Percentiles rank a stretch among this genome's conserved stretches.
These are phyloP conservation scores for Drosophila phalerata DNA, from an alignment of 2,888 invertebrate genomes.

Conservation along the genomic window DNA sequence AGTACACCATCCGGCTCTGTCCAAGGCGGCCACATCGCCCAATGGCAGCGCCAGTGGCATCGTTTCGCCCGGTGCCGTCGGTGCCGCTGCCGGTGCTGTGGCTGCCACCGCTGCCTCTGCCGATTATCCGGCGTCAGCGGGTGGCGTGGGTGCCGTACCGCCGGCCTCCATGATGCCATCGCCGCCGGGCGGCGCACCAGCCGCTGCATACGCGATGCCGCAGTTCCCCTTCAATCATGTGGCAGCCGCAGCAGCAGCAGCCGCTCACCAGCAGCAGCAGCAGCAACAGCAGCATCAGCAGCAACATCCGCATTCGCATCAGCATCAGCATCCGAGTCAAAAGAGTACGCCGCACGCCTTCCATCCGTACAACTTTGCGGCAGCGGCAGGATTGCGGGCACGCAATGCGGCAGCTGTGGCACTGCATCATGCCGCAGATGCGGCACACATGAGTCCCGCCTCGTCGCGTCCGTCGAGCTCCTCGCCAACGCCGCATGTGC, in stretches of 20 bases:
- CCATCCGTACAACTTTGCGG: constrained; percentile 87
- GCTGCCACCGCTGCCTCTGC: constrained; percentile 32
- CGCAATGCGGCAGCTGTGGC: constrained; percentile 73
- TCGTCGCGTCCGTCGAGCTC: constrained; percentile 83
- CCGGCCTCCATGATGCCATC: constrained; percentile 86
- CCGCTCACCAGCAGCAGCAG: constrained; percentile 15
- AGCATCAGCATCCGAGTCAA: constrained; percentile 48
- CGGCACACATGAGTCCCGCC: constrained; percentile 84
- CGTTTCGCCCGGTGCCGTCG: constrained; percentile 48
- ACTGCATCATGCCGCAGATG: constrained; percentile 66
- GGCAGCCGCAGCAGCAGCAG: constrained; percentile 81
- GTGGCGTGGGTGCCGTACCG: constrained; percentile 51
- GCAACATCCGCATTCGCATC: not conserved
- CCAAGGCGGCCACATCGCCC: constrained; percentile 87
- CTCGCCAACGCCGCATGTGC: constrained; percentile 76
- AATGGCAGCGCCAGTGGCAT: constrained; percentile 73
- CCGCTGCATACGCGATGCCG: constrained; percentile 86
- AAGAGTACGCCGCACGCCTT: constrained; percentile 86
- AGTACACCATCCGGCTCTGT: constrained; percentile 87
- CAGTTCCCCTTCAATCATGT: constrained; percentile 87
- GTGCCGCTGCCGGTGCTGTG: constrained; percentile 33
- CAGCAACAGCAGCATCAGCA: constrained; percentile 33
- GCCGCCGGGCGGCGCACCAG: constrained; percentile 85
- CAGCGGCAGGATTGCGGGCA: constrained; percentile 79
- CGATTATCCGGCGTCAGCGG: constrained; percentile 57